These are phyloP conservation scores for Peribatodes rhomboidaria DNA, from an alignment of 2,888 invertebrate genomes.

Conservation along the genomic window DNA sequence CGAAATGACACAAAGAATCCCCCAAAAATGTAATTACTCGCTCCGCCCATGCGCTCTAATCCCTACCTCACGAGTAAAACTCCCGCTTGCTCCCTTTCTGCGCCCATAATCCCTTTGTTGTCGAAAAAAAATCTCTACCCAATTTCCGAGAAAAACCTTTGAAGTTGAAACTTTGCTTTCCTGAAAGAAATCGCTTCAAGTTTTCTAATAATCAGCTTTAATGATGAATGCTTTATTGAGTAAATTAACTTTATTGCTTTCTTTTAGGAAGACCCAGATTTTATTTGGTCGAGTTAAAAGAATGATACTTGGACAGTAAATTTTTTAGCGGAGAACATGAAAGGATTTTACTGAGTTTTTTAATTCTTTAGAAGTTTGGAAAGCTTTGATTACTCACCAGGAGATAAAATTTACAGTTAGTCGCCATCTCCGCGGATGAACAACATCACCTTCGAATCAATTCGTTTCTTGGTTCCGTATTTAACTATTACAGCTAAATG, in stretches of 20 bases:
- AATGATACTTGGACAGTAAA: constrained; percentile 4
- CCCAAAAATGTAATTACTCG: constrained; percentile 25
- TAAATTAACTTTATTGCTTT: constrained; percentile 39
- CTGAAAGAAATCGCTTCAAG: constrained; percentile 47
- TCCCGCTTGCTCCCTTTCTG: constrained; percentile 51
- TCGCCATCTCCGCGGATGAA: no score
- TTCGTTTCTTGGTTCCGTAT: no score
- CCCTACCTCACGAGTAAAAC: constrained; percentile 40
- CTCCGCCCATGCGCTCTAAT: constrained; percentile 30
- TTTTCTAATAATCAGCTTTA: constrained; percentile 50
- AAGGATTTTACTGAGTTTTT: constrained; percentile 2
- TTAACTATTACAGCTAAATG: no score
- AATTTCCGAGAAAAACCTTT: constrained; percentile 59
- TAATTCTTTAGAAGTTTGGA: not conserved
- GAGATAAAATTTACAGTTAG: no score
- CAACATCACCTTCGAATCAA: no score
- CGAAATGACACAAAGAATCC: constrained; percentile 11
- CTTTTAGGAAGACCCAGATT: constrained; percentile 25
- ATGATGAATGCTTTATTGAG: constrained; percentile 47
- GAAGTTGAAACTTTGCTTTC: constrained; percentile 57
- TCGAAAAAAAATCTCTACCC: constrained; percentile 59
- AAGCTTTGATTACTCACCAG: no score
- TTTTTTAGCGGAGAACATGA: not conserved
- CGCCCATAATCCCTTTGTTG: constrained; percentile 63
- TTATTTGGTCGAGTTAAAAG: constrained; percentile 10